phyloP scores from a whole-genome alignment of 2,888 invertebrate species.

The Agrilus mali region DNA sequence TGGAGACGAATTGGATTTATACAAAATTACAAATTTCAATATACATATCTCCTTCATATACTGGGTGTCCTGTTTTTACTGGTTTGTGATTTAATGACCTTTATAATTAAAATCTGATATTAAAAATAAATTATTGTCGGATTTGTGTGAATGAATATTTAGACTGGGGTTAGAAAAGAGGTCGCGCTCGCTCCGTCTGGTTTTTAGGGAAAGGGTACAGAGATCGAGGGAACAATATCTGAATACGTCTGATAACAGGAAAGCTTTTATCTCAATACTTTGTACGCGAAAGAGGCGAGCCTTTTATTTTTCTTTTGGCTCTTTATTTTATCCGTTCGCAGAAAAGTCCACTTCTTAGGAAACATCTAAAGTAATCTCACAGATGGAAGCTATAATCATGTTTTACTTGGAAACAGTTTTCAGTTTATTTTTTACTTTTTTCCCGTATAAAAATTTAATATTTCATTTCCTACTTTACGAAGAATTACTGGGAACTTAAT shows the following conservation, averaged over 20 bases:
- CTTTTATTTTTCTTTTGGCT: conserved; percentile 25
- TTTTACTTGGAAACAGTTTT: conserved; percentile 37
- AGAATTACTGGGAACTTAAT: too few species aligned
- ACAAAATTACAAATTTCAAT: too few species aligned
- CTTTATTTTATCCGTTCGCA: conserved; percentile 24
- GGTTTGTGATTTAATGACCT: too few species aligned
- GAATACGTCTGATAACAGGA: conserved; percentile 28
- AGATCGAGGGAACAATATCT: conserved; percentile 13
- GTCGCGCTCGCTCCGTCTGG: too few species aligned
- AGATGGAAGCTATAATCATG: conserved; percentile 38
- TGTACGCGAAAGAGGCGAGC: conserved; percentile 26
- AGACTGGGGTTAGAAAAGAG: too few species aligned
- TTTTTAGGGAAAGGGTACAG: too few species aligned
- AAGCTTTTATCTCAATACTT: conserved; percentile 27
- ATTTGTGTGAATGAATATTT: too few species aligned
- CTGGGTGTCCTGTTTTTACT: too few species aligned
- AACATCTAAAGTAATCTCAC: conserved; percentile 37
- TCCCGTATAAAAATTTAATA: conserved; percentile 36
- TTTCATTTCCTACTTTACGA: conserved; percentile 25
- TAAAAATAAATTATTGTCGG: too few species aligned
- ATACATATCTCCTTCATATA: too few species aligned
- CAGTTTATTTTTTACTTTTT: conserved; percentile 33
- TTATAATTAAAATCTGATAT: too few species aligned
- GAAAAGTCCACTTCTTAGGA: conserved; percentile 35
- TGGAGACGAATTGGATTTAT: too few species aligned